These are phyloP conservation scores for Oscheius sp. DNA, from an alignment of 1,140 invertebrate genomes.

Conservation along the genomic window DNA sequence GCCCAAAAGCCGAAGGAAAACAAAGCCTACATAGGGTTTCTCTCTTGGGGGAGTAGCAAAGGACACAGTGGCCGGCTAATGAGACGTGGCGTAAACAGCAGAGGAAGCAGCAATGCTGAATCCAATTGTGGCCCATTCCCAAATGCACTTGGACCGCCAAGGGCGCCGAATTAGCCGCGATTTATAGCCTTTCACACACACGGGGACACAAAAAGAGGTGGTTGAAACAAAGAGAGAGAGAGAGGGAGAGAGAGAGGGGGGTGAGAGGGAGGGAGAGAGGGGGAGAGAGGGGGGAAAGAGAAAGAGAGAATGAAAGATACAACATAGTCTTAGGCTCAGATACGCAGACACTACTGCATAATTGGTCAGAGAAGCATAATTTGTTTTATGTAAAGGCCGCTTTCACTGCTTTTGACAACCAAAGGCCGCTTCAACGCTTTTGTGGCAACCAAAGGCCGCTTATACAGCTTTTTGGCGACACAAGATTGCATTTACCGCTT, in stretches of 20 bases:
- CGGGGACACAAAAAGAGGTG: not conserved
- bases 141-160: not conserved
- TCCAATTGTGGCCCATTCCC: conserved; percentile 9
- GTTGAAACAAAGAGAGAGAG: not conserved
- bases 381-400: not conserved
- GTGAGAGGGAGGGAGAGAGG: not conserved
- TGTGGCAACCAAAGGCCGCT: no score
- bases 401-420: not conserved
- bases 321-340: not conserved
- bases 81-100: conserved; percentile 12
- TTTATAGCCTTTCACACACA: not conserved
- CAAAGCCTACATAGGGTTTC: no score
- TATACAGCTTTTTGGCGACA: no score
- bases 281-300: not conserved
- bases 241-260: not conserved
- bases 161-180: not conserved
- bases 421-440: no score
- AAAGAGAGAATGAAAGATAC: not conserved
- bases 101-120: conserved; percentile 10
- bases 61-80: no score
- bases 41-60: no score
- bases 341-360: not conserved
- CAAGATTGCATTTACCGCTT: no score
- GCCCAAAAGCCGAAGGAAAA: no score
- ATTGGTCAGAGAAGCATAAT: not conserved